phyloP scores from a whole-genome alignment of 92 coral and sea anemone genomes.

The Metridium senile region DNA sequence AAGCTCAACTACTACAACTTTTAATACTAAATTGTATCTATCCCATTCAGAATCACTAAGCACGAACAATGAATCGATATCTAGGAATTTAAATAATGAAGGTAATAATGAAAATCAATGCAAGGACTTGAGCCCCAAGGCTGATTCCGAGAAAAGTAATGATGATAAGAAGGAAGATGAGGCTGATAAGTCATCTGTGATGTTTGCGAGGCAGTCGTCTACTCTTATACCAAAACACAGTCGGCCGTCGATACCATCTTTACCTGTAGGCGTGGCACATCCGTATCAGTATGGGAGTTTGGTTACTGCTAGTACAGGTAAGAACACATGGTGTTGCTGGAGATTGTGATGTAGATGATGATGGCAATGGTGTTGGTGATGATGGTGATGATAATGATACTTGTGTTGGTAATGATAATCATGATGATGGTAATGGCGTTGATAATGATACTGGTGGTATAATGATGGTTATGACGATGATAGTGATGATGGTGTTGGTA shows the following conservation, averaged over 20 bases:
- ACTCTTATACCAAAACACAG: conserved; percentile 65
- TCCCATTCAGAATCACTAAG: conserved; percentile 2
- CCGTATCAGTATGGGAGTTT: conserved; percentile 60
- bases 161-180: conserved; percentile 21
- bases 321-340: not conserved
- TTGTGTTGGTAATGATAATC: not conserved
- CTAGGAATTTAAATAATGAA: not conserved
- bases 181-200: conserved; percentile 51
- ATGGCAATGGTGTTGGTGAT: not conserved
- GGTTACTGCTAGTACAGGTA: conserved; percentile 55
- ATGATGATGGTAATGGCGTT: not conserved
- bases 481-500: not conserved
- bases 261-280: conserved; percentile 90
- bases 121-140: not conserved
- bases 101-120: not conserved
- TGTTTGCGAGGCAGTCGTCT: conserved; percentile 66
- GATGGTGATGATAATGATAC: not conserved
- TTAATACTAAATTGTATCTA: not conserved
- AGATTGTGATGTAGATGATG: not conserved
- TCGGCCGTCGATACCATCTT: conserved; percentile 61
- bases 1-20: conserved; percentile 30
- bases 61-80: not conserved
- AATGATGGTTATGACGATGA: not conserved
- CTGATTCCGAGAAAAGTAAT: not conserved
- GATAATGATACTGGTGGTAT: not conserved